phyloP scores from a whole-genome alignment of 2,113 vertebrate genomes.

The Epinephelus fuscoguttatus region DNA sequence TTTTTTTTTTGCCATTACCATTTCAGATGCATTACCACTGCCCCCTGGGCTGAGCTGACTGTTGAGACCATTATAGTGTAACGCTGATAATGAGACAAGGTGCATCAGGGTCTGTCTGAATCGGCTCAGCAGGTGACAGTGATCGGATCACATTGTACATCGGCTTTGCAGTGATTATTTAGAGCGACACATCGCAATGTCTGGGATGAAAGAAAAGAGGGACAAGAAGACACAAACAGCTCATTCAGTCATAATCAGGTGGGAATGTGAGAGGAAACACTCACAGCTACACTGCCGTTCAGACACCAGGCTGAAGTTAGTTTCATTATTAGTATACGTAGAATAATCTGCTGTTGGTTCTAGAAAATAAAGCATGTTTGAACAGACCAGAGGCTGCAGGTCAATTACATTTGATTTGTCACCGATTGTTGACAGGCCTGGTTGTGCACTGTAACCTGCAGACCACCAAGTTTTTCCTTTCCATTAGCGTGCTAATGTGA shows the following conservation, averaged over 20 bases:
- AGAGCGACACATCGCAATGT: background rate
- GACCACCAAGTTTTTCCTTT: conserved; percentile 16
- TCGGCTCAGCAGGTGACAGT: background rate
- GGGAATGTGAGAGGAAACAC: background rate
- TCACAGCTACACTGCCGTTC: background rate
- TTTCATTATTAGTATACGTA: background rate
- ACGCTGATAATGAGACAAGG: too few relatives aligned
- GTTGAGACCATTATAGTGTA: too few relatives aligned
- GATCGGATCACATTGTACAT: background rate
- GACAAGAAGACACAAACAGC: conserved; percentile 16
- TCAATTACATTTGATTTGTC: background rate
- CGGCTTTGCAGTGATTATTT: background rate
- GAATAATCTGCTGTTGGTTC: background rate
- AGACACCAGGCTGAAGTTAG: background rate
- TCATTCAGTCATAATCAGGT: conserved; percentile 6
- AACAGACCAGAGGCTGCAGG: background rate
- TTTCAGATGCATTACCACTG: too few relatives aligned
- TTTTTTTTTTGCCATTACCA: too few relatives aligned
- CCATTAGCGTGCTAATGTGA: conserved; percentile 7
- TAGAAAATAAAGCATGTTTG: background rate
- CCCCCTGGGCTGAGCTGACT: too few relatives aligned
- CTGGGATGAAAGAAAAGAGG: background rate
- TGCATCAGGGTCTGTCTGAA: too few relatives aligned
- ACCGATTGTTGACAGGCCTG: background rate
- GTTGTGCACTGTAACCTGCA: background rate